Conservation (phyloP, 2,797 vertebrate genomes). For the Gymnothorax javanicus region DNA sequence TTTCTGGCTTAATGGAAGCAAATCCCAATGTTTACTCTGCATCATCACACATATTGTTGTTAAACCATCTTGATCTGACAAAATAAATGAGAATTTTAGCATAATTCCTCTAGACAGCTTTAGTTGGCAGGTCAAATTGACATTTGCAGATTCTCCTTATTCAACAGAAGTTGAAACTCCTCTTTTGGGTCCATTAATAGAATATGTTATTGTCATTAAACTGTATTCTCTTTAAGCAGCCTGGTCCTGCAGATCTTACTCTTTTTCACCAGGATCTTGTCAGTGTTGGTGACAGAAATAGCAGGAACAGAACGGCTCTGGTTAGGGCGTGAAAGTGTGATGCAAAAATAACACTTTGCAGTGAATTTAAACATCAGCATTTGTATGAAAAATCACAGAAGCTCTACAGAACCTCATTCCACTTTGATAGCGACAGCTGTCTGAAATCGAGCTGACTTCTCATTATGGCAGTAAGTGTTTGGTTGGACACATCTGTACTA, state of each 20-base stretch:
- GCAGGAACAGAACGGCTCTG: neutral
- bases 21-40: neutral
- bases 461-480: too few relatives aligned
- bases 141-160: neutral
- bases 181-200: too few relatives aligned
- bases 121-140: neutral
- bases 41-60: neutral
- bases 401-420: too few relatives aligned
- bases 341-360: neutral
- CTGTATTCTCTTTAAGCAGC: too few relatives aligned
- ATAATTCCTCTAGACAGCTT: neutral
- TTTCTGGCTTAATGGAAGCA: too few relatives aligned
- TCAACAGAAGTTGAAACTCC: neutral
- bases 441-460: too few relatives aligned
- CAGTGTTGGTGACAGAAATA: neutral
- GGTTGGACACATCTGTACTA: too few relatives aligned
- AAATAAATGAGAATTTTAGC: neutral
- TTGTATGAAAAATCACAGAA: too few relatives aligned
- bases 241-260: too few relatives aligned
- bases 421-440: too few relatives aligned
- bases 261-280: neutral
- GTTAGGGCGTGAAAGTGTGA: neutral
- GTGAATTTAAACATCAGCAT: too few relatives aligned
- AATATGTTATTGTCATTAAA: too few relatives aligned
- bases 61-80: neutral